Conservation (phyloP, 2,113 vertebrate genomes). For the Embiotoca jacksoni region DNA sequence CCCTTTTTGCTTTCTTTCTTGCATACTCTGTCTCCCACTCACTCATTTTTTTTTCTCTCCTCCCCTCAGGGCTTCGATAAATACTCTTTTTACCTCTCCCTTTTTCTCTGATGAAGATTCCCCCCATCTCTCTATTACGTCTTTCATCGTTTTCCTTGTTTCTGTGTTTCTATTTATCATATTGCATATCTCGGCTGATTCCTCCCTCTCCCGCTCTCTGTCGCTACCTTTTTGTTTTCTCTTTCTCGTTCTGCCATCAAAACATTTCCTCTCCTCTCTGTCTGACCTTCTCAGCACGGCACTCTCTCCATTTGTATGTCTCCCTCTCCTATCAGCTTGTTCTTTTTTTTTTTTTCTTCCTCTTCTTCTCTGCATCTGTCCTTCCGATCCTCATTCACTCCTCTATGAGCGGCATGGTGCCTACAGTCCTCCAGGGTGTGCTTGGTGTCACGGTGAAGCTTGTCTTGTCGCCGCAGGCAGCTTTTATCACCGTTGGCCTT, state of each 20-base stretch:
- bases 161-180: conserved; percentile 60
- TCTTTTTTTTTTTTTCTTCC: conserved; percentile 14
- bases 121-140: conserved; percentile 36
- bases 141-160: conserved; percentile 67
- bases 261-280: conserved; percentile 64
- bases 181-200: conserved; percentile 38
- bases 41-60: neutral
- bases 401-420: conserved; percentile 40
- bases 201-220: conserved; percentile 20
- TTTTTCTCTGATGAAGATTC: conserved; percentile 42
- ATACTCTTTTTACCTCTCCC: conserved; percentile 54
- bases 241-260: conserved; percentile 64
- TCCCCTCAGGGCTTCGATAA: conserved; percentile 42
- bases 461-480: conserved; percentile 61
- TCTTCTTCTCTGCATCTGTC: conserved; percentile 19
- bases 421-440: conserved; percentile 51
- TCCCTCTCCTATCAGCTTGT: conserved; percentile 17
- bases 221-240: conserved; percentile 59
- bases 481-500: conserved; percentile 47
- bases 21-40: conserved; percentile 33
- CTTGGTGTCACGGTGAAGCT: conserved; percentile 63
- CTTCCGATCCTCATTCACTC: conserved; percentile 40
- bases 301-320: conserved; percentile 25
- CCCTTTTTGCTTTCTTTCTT: conserved; percentile 36
- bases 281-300: conserved; percentile 43